Evolutionary conservation across 2,888 invertebrate species (phyloP), one percentile per base, ranked within the genome.

Genomic region (Catonia carolina): DNA sequence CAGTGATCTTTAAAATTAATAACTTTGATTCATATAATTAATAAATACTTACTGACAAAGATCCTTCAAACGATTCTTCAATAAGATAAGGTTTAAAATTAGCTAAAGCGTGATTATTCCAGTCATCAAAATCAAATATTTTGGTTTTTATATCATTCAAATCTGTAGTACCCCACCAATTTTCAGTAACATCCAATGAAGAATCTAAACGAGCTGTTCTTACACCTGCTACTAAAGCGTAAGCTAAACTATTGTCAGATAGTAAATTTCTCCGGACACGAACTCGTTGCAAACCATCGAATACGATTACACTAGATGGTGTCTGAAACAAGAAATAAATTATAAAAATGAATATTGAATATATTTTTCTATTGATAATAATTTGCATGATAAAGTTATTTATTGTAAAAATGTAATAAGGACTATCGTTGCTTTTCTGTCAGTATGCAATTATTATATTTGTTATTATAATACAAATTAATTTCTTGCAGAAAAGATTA

Each of bases 51-150:
- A 68, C 78, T 0, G 90, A 90, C 23, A 87, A 77, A 64, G 88
- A 89, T 0, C 87, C 79, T 62, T 87, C 85, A 66, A 89, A 82
- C 49, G 80, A 78, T 63, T 90, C 85, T 69, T 85, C 85, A 0
- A 86, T 79, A 56, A 96, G 78, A 71, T 84, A 98, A 0, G 98
- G 99, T 54, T 85, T 80, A 72, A 87, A 99, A 12, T 85, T 80
- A 0, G 96, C 97, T 52, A 96, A 83, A 0, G 96, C 96, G 71
- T 93, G 95, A 72, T 94, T 92, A 71, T 99, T 99, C 98, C 99
- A 99, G 71, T 98, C 97, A 71, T 99, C 96, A 73, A 99, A 97
- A 74, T 98, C 98, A 70, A 98, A 97, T 67, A 98, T 95, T 69
- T 84, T 80, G 51, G 82, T 78, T 64, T 83, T 82, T 53, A 99